Evolutionary conservation across 1,140 invertebrate genomes (phyloP).

Genomic region (Pseudomyrmex dendroicus): DNA sequence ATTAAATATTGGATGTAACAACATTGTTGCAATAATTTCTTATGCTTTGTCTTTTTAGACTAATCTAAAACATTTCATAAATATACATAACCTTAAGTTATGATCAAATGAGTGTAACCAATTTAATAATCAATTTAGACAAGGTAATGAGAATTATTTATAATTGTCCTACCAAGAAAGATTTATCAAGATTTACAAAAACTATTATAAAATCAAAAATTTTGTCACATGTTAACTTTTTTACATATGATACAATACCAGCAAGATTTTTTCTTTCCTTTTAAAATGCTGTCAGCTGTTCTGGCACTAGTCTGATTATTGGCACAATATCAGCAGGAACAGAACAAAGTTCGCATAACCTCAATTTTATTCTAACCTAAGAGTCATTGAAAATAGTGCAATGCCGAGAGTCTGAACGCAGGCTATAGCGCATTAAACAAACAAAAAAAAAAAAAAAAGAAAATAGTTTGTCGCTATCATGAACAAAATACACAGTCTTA

Average conservation of each 20-base stretch:
- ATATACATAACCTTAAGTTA: conserved; percentile 7
- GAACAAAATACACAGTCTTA: conserved; percentile 68
- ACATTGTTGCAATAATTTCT: background rate
- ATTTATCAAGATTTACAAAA: no score
- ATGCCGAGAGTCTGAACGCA: no score
- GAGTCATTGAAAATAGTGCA: no score
- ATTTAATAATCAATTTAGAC: no score
- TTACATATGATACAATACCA: no score
- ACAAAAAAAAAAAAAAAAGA: conserved; percentile 11
- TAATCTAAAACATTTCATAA: conserved; percentile 18
- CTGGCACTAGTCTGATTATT: no score
- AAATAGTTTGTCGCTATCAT: conserved; percentile 1
- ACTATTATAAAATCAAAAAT: no score
- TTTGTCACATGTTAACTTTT: no score
- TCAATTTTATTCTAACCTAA: background rate
- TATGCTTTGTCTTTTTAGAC: background rate
- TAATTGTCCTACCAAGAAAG: no score
- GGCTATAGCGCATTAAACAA: background rate
- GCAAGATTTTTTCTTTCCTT: no score
- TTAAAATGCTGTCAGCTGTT: no score
- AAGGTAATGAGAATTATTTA: no score
- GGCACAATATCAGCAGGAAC: background rate
- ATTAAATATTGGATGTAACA: conserved; percentile 24
- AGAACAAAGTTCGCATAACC: background rate
- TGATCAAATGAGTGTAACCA: background rate